A percentile compares a stretch with the other conserved stretches of the same genome.
Conservation (phyloP, 2,888 invertebrate genomes). For the Stenodema calcarata region DNA sequence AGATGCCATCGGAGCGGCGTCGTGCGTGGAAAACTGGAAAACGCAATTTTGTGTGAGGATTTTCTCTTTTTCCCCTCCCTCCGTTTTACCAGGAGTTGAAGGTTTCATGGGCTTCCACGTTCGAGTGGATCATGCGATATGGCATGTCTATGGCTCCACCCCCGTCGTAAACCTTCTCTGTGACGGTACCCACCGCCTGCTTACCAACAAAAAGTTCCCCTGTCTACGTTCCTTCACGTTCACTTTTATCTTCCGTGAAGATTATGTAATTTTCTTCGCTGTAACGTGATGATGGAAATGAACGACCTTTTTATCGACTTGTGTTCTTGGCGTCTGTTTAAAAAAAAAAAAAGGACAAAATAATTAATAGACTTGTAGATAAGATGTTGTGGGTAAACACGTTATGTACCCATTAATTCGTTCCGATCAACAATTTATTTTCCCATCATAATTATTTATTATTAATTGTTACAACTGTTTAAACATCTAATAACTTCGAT, state of each 20-base stretch:
- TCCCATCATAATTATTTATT: too few species aligned
- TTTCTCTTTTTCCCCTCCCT: not conserved
- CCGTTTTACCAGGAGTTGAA: not conserved
- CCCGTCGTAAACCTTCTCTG: not conserved
- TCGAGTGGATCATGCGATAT: slow-evolving; percentile 21
- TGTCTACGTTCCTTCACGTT: not conserved
- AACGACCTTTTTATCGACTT: not conserved
- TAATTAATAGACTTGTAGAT: too few species aligned
- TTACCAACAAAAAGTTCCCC: not conserved
- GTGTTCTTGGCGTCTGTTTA: too few species aligned
- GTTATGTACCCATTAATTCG: too few species aligned
- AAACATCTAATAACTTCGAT: too few species aligned
- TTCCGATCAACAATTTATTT: too few species aligned
- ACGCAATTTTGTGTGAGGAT: not conserved
- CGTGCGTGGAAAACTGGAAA: slow-evolving; percentile 1
- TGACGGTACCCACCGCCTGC: not conserved
- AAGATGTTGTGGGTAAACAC: too few species aligned
- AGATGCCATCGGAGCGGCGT: not conserved
- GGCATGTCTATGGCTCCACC: not conserved
- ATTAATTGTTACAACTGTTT: too few species aligned
- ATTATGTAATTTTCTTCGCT: not conserved
- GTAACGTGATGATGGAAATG: not conserved
- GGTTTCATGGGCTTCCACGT: not conserved
- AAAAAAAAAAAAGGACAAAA: too few species aligned
- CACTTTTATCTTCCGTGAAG: not conserved